Base-by-base conservation (phyloP, 1,140 invertebrate genomes). In the Dermatophagoides farinae region DNA sequence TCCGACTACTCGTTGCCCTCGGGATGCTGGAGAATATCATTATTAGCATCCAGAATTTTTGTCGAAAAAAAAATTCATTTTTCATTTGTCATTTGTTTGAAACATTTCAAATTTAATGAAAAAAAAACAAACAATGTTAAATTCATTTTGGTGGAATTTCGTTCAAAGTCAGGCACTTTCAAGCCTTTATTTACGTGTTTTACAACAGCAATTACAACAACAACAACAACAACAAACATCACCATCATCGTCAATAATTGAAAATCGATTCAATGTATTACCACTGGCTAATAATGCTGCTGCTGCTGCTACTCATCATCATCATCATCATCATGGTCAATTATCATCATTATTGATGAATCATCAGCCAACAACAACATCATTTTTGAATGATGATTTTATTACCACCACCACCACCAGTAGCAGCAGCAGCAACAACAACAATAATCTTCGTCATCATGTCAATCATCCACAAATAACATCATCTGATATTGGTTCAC, bases 81-180 rank as follows among this genome's bases (percentile, higher is more conserved):
- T 50, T 50, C 14, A 50, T 49, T 18, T 18, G 8, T 49, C 8
- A 11, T 49, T 9, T 41, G 40, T 41, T 41, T 41, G 14, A 14
- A 8, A 14, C 40, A 49, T 11, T 11, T 18, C 23, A 20, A 50
- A 50, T 4, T 31, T 18, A 50, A 18, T 20, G 2, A 20, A 5
- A 50, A 43, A 16, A 14, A 52, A 52, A 12, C 20, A 4, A 20
- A 5, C 50, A 31, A 60, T 60, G 58, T 60, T 60, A 12, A 60
- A 60, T 38, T 18, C 58, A 38, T 49, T 60, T 60, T 60, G 58
- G 58, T 60, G 58, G 58, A 60, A 60, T 52, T 43, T 60, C 25
- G 6, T 60, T 14, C 58, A 60, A 60, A 47, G 41, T 31, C 43
- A 50, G 18, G 58, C 58, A 12, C 18, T 60, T 23, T 47, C 43